phyloP scores from a whole-genome alignment of 2,797 vertebrate species.

The Enteromius thamalakanensis region DNA sequence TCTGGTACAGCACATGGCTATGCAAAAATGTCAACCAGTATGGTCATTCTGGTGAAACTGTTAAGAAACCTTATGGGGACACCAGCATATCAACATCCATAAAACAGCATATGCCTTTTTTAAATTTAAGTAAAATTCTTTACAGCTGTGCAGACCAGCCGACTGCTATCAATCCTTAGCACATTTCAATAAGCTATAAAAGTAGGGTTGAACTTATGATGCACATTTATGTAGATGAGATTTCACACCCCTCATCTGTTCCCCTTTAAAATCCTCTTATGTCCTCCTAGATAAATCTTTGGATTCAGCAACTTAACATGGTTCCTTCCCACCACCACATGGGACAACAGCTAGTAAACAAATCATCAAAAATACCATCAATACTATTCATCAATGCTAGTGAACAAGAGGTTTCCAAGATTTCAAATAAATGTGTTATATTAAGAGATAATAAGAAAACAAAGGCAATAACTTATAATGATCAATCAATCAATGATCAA shows the following conservation, averaged over 20 bases:
- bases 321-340: constrained; percentile 20
- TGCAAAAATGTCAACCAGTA: not conserved
- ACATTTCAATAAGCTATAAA: constrained; percentile 51
- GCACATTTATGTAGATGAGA: constrained; percentile 46
- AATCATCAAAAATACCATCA: constrained; percentile 52
- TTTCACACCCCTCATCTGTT: constrained; percentile 42
- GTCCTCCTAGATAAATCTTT: constrained; percentile 21
- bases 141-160: not conserved
- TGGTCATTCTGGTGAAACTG: not conserved
- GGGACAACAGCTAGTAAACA: constrained; percentile 50
- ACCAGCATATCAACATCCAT: constrained; percentile 3
- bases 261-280: constrained; percentile 47
- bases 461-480: no score
- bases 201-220: constrained; percentile 28
- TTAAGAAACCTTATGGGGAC: not conserved
- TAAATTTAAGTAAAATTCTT: not conserved
- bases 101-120: not conserved
- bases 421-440: not conserved
- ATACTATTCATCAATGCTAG: constrained; percentile 59
- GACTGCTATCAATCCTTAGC: constrained; percentile 55
- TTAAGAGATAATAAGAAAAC: no score
- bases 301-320: constrained; percentile 32
- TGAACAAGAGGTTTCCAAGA: not conserved
- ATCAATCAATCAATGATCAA: not conserved
- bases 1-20: not conserved